Percentiles rank a stretch among this genome's conserved stretches.
Evolutionary conservation across 2,113 vertebrate species (phyloP).

Genomic region (Crotalus tigris): DNA sequence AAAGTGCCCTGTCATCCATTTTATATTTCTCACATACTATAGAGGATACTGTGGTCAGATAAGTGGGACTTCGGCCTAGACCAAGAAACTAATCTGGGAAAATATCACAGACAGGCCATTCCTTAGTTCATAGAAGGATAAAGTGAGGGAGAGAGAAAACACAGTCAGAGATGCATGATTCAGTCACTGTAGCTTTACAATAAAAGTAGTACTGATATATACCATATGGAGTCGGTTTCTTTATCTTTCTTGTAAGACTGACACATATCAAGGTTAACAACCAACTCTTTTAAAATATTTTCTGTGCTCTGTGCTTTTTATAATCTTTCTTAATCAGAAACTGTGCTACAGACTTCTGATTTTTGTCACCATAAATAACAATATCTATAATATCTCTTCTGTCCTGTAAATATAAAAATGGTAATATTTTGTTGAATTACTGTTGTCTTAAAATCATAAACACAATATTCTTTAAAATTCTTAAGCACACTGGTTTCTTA

Average conservation of each 20-base stretch:
- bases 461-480: neutral
- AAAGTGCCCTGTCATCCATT: neutral
- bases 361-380: neutral
- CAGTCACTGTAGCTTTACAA: neutral
- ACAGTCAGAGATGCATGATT: neutral
- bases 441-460: neutral
- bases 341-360: neutral
- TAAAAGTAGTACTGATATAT: neutral
- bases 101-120: neutral
- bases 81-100: neutral
- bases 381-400: neutral
- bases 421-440: neutral
- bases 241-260: neutral
- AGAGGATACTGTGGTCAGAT: neutral
- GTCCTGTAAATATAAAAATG: neutral
- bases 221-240: neutral
- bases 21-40: neutral
- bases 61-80: neutral
- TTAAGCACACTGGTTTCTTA: neutral
- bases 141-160: neutral
- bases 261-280: neutral
- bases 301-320: neutral
- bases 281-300: neutral
- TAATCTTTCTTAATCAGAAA: neutral
- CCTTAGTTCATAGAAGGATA: neutral